Base-by-base conservation (phyloP, 2,113 vertebrate genomes). In the Hippocampus barbouri region DNA sequence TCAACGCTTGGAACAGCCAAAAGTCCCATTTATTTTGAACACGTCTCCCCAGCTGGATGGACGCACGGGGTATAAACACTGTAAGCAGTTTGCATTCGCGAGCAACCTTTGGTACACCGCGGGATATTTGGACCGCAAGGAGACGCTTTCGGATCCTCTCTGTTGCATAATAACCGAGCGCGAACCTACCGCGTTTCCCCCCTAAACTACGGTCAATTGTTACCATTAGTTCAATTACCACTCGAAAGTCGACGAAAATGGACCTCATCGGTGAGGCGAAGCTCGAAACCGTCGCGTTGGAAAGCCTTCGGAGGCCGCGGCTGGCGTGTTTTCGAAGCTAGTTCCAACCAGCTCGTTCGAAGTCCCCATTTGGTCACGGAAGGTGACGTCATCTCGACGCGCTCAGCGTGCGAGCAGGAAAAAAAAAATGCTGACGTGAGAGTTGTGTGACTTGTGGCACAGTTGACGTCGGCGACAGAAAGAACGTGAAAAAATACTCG, bases 281-380 rank as follows among this genome's bases (percentile, higher is more conserved):
- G 5, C 21, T 23, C 11, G 0, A 63, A 38, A 63, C 21, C 20
- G 4, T 38, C 21, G 11, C n/a, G 21, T 65, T 65, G 23, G 21
- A 5, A 9, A 41, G 34, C 2, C 49, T 30, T 7, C 59, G 10
- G 16, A 10, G 4, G n/a, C 47, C 20, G 54, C 9, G 0, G n/a
- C 23, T 23, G 65, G 38, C 51, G 65, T 41, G 20, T n/a, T 63
- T 63, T 63, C 21, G n/a, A 45, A n/a, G 40, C 62, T 25, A 14
- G 56, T 59, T 4, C 54, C 25, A 47, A 38, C 16, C 66, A 15
- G 71, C 54, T 20, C 64, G 47, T 40, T 40, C 10, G 45, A 10
- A 8, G 59, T 75, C 89, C 83, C 85, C 82, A 90, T 89, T 83
- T 88, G 91, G 89, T 60, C 87, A 88, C 69, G 91, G 91, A 92